Evolutionary conservation across 30 jellyfish, hydroid and myxozoan species (phyloP), one percentile per base, ranked within the genome.

Genomic region (Catostylus mosaicus): DNA sequence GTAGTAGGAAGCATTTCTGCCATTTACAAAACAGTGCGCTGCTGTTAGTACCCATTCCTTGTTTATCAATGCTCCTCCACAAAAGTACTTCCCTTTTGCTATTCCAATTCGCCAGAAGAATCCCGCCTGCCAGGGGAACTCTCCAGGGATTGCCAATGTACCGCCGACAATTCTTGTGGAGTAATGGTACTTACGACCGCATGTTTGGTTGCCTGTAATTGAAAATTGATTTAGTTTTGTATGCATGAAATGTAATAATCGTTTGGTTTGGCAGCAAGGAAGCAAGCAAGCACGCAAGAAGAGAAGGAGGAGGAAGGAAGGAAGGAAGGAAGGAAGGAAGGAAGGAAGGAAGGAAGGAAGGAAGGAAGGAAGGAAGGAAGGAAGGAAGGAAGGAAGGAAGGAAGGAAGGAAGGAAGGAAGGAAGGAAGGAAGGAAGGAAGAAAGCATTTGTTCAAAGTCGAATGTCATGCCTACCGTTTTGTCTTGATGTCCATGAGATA

Each of bases 71-170:
- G 96, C 91, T 22, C 98, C 98, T 40, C 98, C 96, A 54, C 98
- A 91, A 48, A 91, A 67, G 78, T 37, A 94, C 50, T 84, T 80
- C 46, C 95, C 98, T 77, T 51, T 71, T 20, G 91, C 88, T 24
- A 70, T 61, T 40, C 98, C 98, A 7, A 68, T 54, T 36, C 92
- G 67, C 98, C 98, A 91, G 67, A 77, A 70, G 45, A 91, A 33
- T 3, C 84, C 96, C 0, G 94, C 94, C 51, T 91, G 98, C 98
- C 98, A 91, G 29, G 98, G 98, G 30, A 91, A 91, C 77, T 86
- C 96, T 23, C 93, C 86, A 22, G 37, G 64, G 33, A 14, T 34
- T 34, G 96, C 95, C 30, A 76, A 26, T 35, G 68, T 60, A 19
- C 98, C 98, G 27, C 98, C 98, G 4, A 91, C 96, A 3, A 91